These are phyloP conservation scores for Conistra vaccinii DNA, from an alignment of 2,888 invertebrate species.

Conservation along the genomic window DNA sequence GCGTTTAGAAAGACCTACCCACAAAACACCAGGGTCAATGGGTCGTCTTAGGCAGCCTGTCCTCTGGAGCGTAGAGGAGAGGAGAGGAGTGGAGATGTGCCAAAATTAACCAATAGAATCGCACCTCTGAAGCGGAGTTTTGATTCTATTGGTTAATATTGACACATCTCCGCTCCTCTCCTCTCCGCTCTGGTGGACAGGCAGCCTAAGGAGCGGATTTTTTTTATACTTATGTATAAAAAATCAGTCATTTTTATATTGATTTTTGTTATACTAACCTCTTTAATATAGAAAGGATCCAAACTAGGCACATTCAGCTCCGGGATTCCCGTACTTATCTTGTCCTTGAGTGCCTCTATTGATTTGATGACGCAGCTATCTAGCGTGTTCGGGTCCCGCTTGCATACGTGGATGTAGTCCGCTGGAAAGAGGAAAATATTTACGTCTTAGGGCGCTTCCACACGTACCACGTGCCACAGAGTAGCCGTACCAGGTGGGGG, in stretches of 20 bases:
- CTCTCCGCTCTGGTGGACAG: no score
- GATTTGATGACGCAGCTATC: constrained; percentile 92
- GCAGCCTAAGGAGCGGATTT: no score
- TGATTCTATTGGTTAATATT: no score
- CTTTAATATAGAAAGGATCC: constrained; percentile 93
- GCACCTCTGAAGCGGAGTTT: no score
- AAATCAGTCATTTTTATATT: neutral
- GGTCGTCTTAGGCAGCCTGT: no score
- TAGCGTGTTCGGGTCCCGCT: constrained; percentile 91
- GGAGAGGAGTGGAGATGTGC: no score
- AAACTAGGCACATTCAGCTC: constrained; percentile 93
- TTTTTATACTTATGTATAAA: neutral
- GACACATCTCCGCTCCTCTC: no score
- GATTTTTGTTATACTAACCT: constrained; percentile 79
- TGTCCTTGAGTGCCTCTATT: constrained; percentile 90
- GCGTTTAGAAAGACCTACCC: no score
- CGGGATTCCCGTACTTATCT: constrained; percentile 92
- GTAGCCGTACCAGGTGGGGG: no score
- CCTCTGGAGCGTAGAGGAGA: no score
- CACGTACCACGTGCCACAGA: neutral
- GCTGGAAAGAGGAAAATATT: constrained; percentile 85
- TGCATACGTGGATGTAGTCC: constrained; percentile 92
- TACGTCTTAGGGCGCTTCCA: neutral
- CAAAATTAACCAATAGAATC: no score
- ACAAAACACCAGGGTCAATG: neutral